Base-by-base conservation (phyloP, 2,113 vertebrate species). In the Lampris megalopsis region DNA sequence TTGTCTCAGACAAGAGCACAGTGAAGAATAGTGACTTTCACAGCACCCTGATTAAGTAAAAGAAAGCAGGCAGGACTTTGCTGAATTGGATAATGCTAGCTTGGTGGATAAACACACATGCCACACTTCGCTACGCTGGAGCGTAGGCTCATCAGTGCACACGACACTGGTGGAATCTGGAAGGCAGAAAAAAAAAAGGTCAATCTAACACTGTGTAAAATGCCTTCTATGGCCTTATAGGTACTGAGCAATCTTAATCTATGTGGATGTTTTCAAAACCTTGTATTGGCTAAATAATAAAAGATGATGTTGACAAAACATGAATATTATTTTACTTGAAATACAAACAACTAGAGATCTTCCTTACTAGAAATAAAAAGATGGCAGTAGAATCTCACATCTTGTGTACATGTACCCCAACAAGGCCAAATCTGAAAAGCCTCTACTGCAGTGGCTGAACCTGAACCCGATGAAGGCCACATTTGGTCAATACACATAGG, bases 1-100 rank as follows among this genome's bases (percentile, higher is more conserved):
- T 77, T 62, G 75, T 79, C 56, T 68, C 66, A 80, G 77, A 83
- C 50, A 40, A 73, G 82, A 24, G 69, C n/a, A 48, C 54, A 77
- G 83, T 60, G 13, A 82, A 49, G 54, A 68, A 49, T n/a, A 68
- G 54, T 9, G 1, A 64, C 63, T 65, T 54, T 50, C 69, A 24
- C 50, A 52, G 60, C 76, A 24, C 0, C 1, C 5, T 2, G 41
- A 58, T 47, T 60, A 47, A 67, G 56, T 52, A 9, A 52, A 11
- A 10, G 35, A 71, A 54, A 71, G 35, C 42, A 74, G 35, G 45
- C 13, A 37, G 6, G 1, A 9, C 52, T 2, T 24, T 65, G 59
- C 50, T 53, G 50, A 13, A 53, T 53, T 3, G 0, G 13, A 78
- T 53, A n/a, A 13, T 24, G 67, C 48, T 70, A 66, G 65, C 53